These are phyloP conservation scores for Aphis craccivora DNA, from an alignment of 1,140 invertebrate genomes.

Conservation along the genomic window DNA sequence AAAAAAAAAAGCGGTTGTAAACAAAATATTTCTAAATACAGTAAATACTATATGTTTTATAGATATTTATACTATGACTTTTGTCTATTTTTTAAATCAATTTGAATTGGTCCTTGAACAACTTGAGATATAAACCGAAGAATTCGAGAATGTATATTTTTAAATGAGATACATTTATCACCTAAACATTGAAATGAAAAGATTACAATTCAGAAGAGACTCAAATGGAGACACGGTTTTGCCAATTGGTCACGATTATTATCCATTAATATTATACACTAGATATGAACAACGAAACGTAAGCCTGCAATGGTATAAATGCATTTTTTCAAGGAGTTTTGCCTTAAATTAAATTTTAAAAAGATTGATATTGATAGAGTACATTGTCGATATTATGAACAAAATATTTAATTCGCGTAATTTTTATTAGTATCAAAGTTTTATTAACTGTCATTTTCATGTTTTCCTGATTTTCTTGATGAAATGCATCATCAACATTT, in stretches of 20 bases:
- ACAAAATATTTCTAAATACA: conserved; percentile 1
- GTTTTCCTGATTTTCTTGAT: no score
- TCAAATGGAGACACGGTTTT: conserved; percentile 9
- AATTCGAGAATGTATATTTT: conserved; percentile 24
- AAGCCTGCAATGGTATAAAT: neutral
- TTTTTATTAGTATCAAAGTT: neutral
- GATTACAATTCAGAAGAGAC: neutral
- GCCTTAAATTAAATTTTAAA: neutral
- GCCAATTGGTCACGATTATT: conserved; percentile 43
- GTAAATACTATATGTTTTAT: neutral
- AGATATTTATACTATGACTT: neutral
- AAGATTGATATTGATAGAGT: neutral
- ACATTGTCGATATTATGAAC: neutral
- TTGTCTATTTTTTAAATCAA: neutral
- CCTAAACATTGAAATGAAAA: neutral
- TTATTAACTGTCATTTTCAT: neutral
- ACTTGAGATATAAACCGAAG: neutral
- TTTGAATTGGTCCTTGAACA: neutral
- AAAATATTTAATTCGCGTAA: neutral
- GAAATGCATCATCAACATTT: neutral
- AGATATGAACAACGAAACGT: neutral
- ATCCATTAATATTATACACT: conserved; percentile 21
- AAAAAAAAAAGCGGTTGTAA: neutral
- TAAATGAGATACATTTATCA: conserved; percentile 33
- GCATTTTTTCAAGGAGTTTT: conserved; percentile 25